Evolutionary conservation across 2,113 vertebrate species (phyloP), one percentile per base, ranked within the genome.

Genomic region (Numida meleagris): DNA sequence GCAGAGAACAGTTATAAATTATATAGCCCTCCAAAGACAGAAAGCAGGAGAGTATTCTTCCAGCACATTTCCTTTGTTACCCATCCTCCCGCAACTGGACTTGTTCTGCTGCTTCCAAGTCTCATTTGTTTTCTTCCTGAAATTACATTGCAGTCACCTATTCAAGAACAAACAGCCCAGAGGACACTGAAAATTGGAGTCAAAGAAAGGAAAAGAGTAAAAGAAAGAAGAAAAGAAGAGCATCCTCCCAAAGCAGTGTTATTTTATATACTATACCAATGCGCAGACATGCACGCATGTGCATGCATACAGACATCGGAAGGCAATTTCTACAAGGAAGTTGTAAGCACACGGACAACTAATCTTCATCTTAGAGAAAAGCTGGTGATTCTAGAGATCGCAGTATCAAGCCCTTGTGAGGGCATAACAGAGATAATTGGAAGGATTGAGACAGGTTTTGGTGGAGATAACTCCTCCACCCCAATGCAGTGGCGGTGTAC

Each of bases 1-100:
- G 66, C 78, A 93, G 88, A 86, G 86, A 93, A 70, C 73, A 88
- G 93, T 63, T 94, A 94, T 91, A 95, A 95, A 96, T 96, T 93
- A 96, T 48, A 95, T 2, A 92, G 78, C 48, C 62, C 75, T 96
- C 84, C 76, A 77, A 81, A 93, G 77, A 62, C 48, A 3, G 91
- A 93, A 91, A 90, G 84, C 51, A 81, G 55, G 51, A 53, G 43
- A 85, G 51, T 13, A 3, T 79, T 91, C 83, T 93, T 80, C 74
- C 89, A 95, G 72, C 74, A 34, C 34, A 6, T 91, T 96, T 89
- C 81, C 89, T 93, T 96, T 88, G 82, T 86, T 94, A 63, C 77
- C 25, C 74, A 78, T 79, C 73, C 83, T 93, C 74, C 59, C 40
- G 63, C 76, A 95, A 88, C 48, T 2, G 7, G 81, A 86, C 75